These are phyloP conservation scores for Paraescarpia echinospica DNA, from an alignment of 1,140 invertebrate genomes.

Conservation along the genomic window DNA sequence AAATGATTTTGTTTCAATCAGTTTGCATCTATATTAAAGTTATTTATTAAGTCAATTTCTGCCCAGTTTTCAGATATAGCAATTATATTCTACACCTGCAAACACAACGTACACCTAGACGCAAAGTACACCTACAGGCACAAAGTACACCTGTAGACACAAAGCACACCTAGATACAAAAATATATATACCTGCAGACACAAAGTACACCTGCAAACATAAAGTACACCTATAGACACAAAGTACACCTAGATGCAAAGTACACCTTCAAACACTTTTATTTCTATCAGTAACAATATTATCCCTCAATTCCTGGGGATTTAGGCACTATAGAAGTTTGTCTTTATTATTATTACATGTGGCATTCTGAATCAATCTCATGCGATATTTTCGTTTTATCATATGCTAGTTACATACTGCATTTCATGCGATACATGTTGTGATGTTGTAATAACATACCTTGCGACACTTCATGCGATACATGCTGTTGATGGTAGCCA, in stretches of 20 bases:
- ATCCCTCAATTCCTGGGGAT: background rate
- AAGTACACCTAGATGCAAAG: background rate
- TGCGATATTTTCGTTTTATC: background rate
- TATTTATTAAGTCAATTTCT: too few species aligned
- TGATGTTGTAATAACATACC: constrained; percentile 37
- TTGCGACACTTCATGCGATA: constrained; percentile 57
- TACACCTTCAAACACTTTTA: background rate
- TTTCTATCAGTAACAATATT: background rate
- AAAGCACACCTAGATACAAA: too few species aligned
- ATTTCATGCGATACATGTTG: too few species aligned
- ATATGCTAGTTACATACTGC: background rate
- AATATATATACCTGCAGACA: too few species aligned
- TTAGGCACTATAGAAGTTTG: background rate
- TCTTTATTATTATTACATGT: background rate
- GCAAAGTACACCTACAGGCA: background rate
- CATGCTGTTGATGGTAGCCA: constrained; percentile 51
- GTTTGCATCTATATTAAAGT: too few species aligned
- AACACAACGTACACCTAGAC: background rate
- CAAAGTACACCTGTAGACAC: background rate
- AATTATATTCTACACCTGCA: too few species aligned
- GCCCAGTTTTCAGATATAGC: too few species aligned
- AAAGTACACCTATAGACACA: background rate
- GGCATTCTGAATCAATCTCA: too few species aligned
- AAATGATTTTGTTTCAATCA: too few species aligned
- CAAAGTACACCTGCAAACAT: background rate